Percentiles rank a stretch among this genome's conserved stretches.
These are phyloP conservation scores for Sphaerophoria rueppellii DNA, from an alignment of 2,888 invertebrate species.

Conservation along the genomic window DNA sequence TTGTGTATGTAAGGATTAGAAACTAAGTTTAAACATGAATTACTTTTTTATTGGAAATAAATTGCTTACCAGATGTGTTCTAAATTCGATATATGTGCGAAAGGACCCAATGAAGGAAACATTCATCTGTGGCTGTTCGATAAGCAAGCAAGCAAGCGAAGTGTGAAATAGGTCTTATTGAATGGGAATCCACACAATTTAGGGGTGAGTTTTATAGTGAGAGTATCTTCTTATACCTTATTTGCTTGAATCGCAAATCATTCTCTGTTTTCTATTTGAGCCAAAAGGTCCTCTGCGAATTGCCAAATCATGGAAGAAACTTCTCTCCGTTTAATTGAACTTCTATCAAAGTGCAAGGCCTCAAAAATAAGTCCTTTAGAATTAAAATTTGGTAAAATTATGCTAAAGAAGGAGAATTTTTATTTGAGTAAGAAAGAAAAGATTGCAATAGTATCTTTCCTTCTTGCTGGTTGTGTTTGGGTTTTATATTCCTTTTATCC, in stretches of 20 bases:
- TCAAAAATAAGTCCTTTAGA: slow-evolving; percentile 53
- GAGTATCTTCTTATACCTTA: neutral
- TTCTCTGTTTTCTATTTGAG: slow-evolving; percentile 18
- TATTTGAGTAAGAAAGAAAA: slow-evolving; percentile 32
- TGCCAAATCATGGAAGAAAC: slow-evolving; percentile 53
- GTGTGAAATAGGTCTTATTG: slow-evolving; percentile 53
- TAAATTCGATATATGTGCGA: neutral
- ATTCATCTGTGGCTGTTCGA: slow-evolving; percentile 55
- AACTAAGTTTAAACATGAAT: neutral
- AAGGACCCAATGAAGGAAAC: slow-evolving; percentile 33
- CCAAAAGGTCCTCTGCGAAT: slow-evolving; percentile 1
- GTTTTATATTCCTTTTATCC: slow-evolving; percentile 33
- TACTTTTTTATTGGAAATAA: slow-evolving; percentile 11
- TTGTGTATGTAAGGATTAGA: neutral
- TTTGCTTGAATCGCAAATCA: slow-evolving; percentile 11
- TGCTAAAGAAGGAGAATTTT: slow-evolving; percentile 27
- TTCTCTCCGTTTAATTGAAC: slow-evolving; percentile 37
- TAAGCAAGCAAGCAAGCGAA: slow-evolving; percentile 57
- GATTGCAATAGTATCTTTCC: slow-evolving; percentile 19
- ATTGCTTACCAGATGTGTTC: slow-evolving; percentile 41
- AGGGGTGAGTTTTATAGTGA: neutral
- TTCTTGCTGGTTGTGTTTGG: slow-evolving; percentile 11
- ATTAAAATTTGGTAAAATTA: neutral
- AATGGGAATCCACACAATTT: slow-evolving; percentile 42
- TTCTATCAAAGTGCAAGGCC: slow-evolving; percentile 53